Evolutionary conservation across 2,113 vertebrate species (phyloP), one percentile per base, ranked within the genome.

Genomic region (Picathartes gymnocephalus): DNA sequence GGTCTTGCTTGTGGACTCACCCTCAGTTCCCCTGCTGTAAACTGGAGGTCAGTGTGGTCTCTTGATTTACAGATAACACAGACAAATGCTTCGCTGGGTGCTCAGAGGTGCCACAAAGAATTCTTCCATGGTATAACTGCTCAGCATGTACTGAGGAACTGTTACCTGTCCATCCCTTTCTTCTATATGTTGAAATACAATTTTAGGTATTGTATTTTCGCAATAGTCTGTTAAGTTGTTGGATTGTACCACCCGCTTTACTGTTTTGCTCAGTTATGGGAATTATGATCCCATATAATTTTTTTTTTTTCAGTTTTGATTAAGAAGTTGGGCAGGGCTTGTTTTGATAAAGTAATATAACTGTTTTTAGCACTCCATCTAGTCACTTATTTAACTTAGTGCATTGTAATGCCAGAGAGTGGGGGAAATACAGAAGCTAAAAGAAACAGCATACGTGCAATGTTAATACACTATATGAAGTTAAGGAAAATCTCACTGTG

Each of bases 381-480:
- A 77, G 45, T 90, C 60, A 27, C 25, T 89, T 81, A 28, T 21
- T 95, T 82, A 76, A 61, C 62, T 77, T 76, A 12, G 35, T 77
- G 48, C 44, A 23, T 77, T 1, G 0, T 70, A 85, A 64, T 95
- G 71, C 88, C 91, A 91, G 53, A 35, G 44, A 86, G 77, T 40
- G 30, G 28, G 39, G 42, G 50, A 95, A 94, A 90, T 90, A 79
- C 5, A 92, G 89, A 90, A 94, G 74, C 88, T 86, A 88, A 82
- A 88, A 88, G 93, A 70, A 96, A 86, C 93, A 94, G 93, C 88
- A 53, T 86, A 96, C 87, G 85, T 92, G 79, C 81, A 88, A 82
- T 96, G 95, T 96, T 95, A 97, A 97, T 97, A 92, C 93, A 93
- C 90, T 95, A 21, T 60, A 77, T 62, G 87, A 96, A 95, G 90